Percentiles rank a stretch among this genome's conserved stretches.
phyloP scores from a whole-genome alignment of 2,113 vertebrate species.

The Desmodus rotundus region DNA sequence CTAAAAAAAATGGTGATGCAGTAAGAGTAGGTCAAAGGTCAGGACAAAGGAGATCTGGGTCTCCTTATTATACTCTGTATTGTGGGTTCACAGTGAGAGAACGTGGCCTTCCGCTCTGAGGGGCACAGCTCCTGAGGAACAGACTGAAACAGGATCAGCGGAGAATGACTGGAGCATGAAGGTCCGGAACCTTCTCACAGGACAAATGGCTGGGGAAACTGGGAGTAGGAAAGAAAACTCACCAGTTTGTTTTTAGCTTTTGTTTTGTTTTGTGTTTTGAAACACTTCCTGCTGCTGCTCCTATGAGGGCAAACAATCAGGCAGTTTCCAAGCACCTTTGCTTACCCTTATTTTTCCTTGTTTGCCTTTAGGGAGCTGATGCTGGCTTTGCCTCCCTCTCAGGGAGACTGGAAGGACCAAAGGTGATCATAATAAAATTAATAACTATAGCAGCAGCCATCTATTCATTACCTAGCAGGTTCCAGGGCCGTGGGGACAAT shows the following conservation, averaged over 20 bases:
- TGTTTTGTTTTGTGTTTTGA: slow-evolving; percentile 41
- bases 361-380: slow-evolving; percentile 8
- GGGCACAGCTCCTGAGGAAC: background rate
- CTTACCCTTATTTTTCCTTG: background rate
- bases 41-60: background rate
- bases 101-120: background rate
- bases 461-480: background rate
- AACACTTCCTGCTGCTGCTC: background rate
- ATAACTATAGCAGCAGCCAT: background rate
- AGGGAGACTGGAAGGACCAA: background rate
- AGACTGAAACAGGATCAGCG: too few relatives aligned
- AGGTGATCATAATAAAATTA: slow-evolving; percentile 61
- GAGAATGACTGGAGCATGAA: background rate
- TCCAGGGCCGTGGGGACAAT: background rate
- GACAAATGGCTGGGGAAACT: background rate
- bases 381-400: background rate
- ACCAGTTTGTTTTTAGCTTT: background rate
- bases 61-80: background rate
- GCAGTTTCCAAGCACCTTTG: slow-evolving; percentile 44
- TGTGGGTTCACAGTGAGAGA: background rate
- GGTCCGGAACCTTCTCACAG: background rate
- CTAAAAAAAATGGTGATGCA: background rate
- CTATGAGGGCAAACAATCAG: background rate
- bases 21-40: background rate
- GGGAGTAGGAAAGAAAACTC: background rate